Base-by-base conservation (phyloP, 2,888 invertebrate genomes). In the Drosophila rubida region DNA sequence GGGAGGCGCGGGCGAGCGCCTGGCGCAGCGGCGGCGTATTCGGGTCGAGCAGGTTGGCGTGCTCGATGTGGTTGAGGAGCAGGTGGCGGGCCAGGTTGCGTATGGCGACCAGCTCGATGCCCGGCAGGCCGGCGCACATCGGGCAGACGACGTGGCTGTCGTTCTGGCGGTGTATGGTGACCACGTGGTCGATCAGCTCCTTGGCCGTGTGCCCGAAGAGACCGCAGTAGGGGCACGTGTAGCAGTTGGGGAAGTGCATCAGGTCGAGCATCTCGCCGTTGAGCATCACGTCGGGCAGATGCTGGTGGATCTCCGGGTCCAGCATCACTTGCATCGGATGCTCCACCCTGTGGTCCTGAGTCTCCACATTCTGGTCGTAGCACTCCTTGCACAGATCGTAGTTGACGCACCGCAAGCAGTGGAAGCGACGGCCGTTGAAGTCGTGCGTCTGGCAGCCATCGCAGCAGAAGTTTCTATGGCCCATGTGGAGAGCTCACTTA, bases 291-390 rank as follows among this genome's bases (percentile, higher is more conserved):
- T 75, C 68, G 0, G 67, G 62, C 27, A 37, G 37, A 6, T 41
- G 35, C 0, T 63, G 54, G 5, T 44, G 39, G 0, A 23, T 37
- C 1, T 66, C 65, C 5, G 48, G 48, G 0, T 68, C 62, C 6
- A 65, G 22, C 0, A 82, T 51, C n/a, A 87, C 25, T 48, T 89
- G 80, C 85, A 89, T 89, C 9, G 89, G 88, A 63, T 85, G 85
- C 1, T 80, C 78, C 8, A 37, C 7, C 0, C 53, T 42, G 42
- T 85, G 85, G 2, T 65, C 58, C 7, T 62, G 50, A 1, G 86
- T 73, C 37, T 82, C 69, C 7, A 80, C 48, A 9, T 58, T 73
- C 41, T 51, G 64, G 11, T 80, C 80, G 42, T 72, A 86, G 57
- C 85, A 85, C 1, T 80, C 68, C 5, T 60, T 54, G 54, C 85